These are phyloP conservation scores for Cryptus armator DNA, from an alignment of 2,888 invertebrate genomes.

Conservation along the genomic window DNA sequence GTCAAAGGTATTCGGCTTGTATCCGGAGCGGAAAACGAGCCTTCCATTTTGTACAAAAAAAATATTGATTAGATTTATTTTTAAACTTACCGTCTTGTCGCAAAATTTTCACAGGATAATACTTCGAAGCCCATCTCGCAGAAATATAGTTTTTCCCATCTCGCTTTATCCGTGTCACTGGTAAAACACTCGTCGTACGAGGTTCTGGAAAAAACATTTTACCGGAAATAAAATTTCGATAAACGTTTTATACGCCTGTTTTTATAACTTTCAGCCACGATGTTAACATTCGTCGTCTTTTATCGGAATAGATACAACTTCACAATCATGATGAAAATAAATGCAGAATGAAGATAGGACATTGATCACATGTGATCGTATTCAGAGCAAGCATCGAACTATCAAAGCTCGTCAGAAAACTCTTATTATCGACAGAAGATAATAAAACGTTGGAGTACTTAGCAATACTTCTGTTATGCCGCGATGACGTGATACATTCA, in stretches of 20 bases:
- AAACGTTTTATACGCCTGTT: too few species aligned
- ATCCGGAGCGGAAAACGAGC: too few species aligned
- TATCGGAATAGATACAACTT: background rate
- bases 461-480: background rate
- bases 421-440: background rate
- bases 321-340: background rate
- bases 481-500: background rate
- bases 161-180: background rate
- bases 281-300: too few species aligned
- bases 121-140: conserved; percentile 4
- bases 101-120: conserved; percentile 7
- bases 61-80: background rate
- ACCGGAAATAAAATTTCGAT: too few species aligned
- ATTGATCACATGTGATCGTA: background rate
- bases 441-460: background rate
- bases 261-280: too few species aligned
- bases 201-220: too few species aligned
- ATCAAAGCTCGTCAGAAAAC: background rate
- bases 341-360: background rate
- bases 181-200: conserved; percentile 1
- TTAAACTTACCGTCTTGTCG: conserved; percentile 8
- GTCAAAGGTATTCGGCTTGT: too few species aligned
- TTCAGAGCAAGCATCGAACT: background rate
- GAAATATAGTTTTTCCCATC: conserved; percentile 1
- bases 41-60: background rate